These are phyloP conservation scores for Sciaenops ocellatus DNA, from an alignment of 2,797 vertebrate species.

Conservation along the genomic window DNA sequence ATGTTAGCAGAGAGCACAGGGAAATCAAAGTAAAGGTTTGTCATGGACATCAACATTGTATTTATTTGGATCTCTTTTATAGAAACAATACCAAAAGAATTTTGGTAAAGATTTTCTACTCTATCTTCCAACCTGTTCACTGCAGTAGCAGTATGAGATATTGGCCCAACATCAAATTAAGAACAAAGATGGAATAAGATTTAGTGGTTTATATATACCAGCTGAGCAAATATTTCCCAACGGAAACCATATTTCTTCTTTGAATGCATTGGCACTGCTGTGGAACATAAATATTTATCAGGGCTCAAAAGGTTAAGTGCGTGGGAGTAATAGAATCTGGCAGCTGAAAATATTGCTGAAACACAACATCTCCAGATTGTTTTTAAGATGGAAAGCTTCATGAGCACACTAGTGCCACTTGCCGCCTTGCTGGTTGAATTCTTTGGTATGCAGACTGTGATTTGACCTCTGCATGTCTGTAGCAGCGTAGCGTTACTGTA, in stretches of 20 bases:
- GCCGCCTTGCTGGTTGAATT: background rate
- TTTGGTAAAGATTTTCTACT: constrained; percentile 1
- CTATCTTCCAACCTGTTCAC: background rate
- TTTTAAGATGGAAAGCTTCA: constrained; percentile 40
- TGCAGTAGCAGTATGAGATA: constrained; percentile 23
- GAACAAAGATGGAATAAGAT: constrained; percentile 39
- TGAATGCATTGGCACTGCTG: constrained; percentile 36
- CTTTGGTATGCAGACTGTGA: background rate
- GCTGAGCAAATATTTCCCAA: constrained; percentile 52
- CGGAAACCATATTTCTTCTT: constrained; percentile 52
- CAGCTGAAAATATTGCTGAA: constrained; percentile 63
- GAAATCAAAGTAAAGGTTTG: constrained; percentile 8
- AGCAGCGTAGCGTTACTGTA: background rate
- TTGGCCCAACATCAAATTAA: constrained; percentile 41
- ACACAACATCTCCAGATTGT: constrained; percentile 41
- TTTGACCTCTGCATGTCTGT: background rate
- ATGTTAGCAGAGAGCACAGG: constrained; percentile 5
- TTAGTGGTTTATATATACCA: constrained; percentile 39
- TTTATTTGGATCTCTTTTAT: constrained; percentile 19
- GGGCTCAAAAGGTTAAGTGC: constrained; percentile 66
- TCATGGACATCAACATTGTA: background rate
- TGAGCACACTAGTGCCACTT: constrained; percentile 8
- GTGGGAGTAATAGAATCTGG: constrained; percentile 69
- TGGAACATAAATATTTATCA: constrained; percentile 70
- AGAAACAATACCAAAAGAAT: constrained; percentile 27